Evolutionary conservation across 2,888 invertebrate species (phyloP), one percentile per base, ranked within the genome.

Genomic region (Eumacrocentrus americanus): DNA sequence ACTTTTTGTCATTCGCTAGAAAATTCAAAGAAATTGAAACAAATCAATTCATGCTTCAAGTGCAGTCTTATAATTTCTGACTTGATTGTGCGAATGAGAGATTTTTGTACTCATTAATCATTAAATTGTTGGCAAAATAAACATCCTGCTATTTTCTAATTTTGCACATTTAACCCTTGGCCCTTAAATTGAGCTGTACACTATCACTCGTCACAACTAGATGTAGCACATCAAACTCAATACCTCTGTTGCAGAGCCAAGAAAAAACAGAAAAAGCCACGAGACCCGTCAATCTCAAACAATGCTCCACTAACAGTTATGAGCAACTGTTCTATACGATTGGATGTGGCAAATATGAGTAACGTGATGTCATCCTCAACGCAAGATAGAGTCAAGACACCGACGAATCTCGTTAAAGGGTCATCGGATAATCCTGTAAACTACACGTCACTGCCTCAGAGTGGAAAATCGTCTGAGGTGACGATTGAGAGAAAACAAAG

Each of bases 241-340:
- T 67, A 54, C 64, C 61, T 68, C 61, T 72, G 67, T 79, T 78
- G 47, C 70, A 79, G 79, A 60, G 67, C 67, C 57, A 78, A 78
- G 65, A 77, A 74, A 72, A 79, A 77, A 67, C 63, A 63, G 58
- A 78, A 74, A 67, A 76, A 77, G 62, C 62, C 66, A 37, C 71
- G 73, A 65, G 77, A 77, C 34, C 46, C 60, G 20, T 35, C 64
- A 35, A 54, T 57, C 29, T 23, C 64, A 48, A 66, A 61, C 56
- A 69, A 62, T 40, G 56, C 60, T 25, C 20, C 57, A 51, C 58
- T 58, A 20, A 25, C 60, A 44, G 12, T 53, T 3, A 23, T 57
- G 3, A 58, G 63, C 48, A 71, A 63, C 51, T 67, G 61, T 5
- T 34, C 57, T n/a, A 57, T 20, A 35, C 67, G 60, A 25, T 53